Evolutionary conservation across 2,888 invertebrate species (phyloP).

Genomic region (Protonemura montana): DNA sequence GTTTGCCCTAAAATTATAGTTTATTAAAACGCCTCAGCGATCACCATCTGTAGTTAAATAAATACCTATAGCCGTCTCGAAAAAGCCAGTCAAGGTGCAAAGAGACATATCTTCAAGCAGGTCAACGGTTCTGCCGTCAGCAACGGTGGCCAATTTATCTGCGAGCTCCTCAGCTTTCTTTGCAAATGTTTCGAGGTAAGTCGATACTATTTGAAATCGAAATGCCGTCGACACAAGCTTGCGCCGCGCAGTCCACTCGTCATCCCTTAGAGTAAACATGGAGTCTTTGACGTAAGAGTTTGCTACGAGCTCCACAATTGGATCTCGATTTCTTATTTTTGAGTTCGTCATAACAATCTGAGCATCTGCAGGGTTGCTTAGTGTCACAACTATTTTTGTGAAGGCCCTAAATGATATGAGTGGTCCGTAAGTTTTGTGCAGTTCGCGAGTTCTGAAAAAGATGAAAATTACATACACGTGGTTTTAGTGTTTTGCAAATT

Average conservation of each 20-base stretch:
- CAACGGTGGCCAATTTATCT: not conserved
- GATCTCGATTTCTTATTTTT: not conserved
- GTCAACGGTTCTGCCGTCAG: constrained; percentile 31
- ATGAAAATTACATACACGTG: too few relatives aligned
- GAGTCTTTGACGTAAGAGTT: not conserved
- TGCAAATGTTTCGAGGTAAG: constrained; percentile 21
- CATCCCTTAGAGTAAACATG: not conserved
- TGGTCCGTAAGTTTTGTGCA: not conserved
- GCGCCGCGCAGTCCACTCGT: not conserved
- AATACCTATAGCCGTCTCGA: not conserved
- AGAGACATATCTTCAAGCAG: constrained; percentile 10
- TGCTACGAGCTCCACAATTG: not conserved
- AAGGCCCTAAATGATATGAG: not conserved
- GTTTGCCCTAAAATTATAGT: too few relatives aligned
- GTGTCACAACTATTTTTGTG: not conserved
- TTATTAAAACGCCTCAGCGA: too few relatives aligned
- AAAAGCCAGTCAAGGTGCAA: constrained; percentile 44
- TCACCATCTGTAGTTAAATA: too few relatives aligned
- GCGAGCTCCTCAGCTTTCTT: constrained; percentile 23
- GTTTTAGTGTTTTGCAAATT: too few relatives aligned
- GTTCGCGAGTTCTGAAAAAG: not conserved
- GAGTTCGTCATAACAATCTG: not conserved
- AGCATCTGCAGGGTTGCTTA: not conserved
- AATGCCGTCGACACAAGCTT: not conserved
- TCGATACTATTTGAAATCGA: not conserved